Percentiles rank a stretch among this genome's conserved stretches.
phyloP scores from a whole-genome alignment of 2,797 vertebrate genomes.

The Diplodus sargus region DNA sequence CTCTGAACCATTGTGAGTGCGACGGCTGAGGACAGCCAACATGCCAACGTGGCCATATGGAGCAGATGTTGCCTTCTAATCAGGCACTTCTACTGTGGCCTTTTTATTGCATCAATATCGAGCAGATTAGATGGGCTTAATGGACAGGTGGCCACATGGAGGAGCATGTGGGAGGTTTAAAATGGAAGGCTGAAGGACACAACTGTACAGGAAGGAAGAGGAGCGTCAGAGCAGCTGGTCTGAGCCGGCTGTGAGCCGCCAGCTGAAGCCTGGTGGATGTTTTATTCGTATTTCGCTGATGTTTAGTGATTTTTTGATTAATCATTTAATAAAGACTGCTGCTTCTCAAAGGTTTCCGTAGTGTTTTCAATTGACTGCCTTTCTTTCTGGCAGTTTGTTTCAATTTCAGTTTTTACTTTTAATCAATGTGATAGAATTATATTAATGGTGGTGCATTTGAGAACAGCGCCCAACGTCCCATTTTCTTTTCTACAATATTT shows the following conservation, averaged over 20 bases:
- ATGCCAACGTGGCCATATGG: slow-evolving; percentile 23
- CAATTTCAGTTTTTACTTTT: not conserved
- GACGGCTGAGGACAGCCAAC: not conserved
- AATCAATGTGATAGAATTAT: not conserved
- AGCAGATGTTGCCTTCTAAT: slow-evolving; percentile 68
- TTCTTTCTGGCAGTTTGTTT: not conserved
- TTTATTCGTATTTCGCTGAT: not conserved
- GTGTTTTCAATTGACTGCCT: not conserved
- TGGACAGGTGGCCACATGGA: slow-evolving; percentile 54
- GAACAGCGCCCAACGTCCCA: not conserved
- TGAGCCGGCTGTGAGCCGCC: not conserved
- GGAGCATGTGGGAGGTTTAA: slow-evolving; percentile 29
- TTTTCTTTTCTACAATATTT: not conserved
- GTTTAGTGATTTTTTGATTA: not conserved
- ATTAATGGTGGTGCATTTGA: no score
- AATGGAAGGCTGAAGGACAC: not conserved
- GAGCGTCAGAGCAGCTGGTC: not conserved
- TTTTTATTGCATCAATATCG: slow-evolving; percentile 66
- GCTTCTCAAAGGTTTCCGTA: no score
- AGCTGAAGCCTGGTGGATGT: no score
- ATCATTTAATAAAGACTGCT: no score
- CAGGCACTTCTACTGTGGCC: slow-evolving; percentile 44
- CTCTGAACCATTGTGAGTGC: slow-evolving; percentile 3
- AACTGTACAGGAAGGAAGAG: not conserved
- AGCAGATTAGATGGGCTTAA: slow-evolving; percentile 63